Conservation (phyloP, 2,888 invertebrate species). For the Lydus trimaculatus region DNA sequence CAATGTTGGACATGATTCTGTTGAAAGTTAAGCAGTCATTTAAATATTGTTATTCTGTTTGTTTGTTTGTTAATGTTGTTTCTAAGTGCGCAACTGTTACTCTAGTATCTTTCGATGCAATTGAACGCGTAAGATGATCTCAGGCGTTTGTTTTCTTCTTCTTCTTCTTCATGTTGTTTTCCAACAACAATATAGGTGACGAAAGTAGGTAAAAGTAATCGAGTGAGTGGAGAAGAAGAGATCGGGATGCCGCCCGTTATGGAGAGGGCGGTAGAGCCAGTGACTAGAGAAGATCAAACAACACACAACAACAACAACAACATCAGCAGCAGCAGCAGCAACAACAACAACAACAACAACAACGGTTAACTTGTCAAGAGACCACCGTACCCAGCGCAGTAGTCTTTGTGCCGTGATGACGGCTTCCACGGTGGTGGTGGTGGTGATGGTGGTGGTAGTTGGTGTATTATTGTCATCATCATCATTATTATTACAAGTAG, state of each 20-base stretch:
- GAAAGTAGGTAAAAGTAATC: constrained; percentile 37
- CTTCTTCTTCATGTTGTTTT: constrained; percentile 14
- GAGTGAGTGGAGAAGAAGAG: constrained; percentile 18
- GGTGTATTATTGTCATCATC: neutral
- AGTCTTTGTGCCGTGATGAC: constrained; percentile 37
- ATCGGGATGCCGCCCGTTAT: constrained; percentile 32
- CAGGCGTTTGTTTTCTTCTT: neutral
- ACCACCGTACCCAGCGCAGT: constrained; percentile 26
- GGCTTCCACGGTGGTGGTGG: constrained; percentile 36
- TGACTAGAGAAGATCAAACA: constrained; percentile 39
- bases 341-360: constrained; percentile 34
- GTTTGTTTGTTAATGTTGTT: too few species aligned
- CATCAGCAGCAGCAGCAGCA: too few species aligned
- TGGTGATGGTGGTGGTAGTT: constrained; percentile 15
- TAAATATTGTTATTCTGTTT: too few species aligned
- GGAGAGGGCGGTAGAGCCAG: constrained; percentile 28
- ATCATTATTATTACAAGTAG: neutral
- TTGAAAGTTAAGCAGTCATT: too few species aligned
- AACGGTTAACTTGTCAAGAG: constrained; percentile 42
- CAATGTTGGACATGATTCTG: too few species aligned
- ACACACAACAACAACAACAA: neutral
- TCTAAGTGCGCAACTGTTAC: neutral
- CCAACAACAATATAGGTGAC: constrained; percentile 33
- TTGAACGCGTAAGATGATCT: neutral
- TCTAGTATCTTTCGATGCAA: too few species aligned